Percentiles rank a stretch among this genome's conserved stretches.
Conservation (phyloP, 1,140 invertebrate genomes). For the Proales similis region DNA sequence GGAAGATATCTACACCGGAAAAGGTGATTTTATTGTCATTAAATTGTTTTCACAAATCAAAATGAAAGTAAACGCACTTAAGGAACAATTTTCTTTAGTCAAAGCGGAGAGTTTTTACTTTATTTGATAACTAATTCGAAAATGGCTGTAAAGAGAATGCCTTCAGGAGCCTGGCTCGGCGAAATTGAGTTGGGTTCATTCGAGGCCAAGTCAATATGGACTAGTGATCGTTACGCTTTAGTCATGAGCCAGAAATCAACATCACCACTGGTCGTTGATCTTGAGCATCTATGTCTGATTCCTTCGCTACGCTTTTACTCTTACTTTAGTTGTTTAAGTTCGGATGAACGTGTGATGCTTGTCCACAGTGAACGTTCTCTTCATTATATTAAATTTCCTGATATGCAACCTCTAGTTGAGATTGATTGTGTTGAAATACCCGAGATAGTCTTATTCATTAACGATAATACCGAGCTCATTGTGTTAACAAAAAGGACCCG, state of each 20-base stretch:
- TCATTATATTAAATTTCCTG: conserved; percentile 6
- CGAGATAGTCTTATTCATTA: conserved; percentile 20
- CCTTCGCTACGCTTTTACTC: conserved; percentile 6
- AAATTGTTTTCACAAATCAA: not conserved
- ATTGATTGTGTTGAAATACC: conserved; percentile 28
- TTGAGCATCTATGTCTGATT: not conserved
- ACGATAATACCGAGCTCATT: conserved; percentile 18
- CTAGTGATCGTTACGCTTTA: conserved; percentile 12
- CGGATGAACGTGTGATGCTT: conserved; percentile 16
- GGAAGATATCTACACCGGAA: conserved; percentile 32
- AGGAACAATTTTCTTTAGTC: not conserved
- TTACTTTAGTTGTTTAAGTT: conserved; percentile 27
- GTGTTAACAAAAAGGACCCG: conserved; percentile 26
- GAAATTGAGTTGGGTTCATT: conserved; percentile 24
- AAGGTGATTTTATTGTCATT: not conserved
- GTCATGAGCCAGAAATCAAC: conserved; percentile 18
- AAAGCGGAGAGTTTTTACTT: conserved; percentile 33
- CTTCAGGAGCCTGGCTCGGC: conserved; percentile 7
- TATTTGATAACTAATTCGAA: conserved; percentile 32
- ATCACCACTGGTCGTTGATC: conserved; percentile 19
- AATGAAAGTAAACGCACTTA: not conserved
- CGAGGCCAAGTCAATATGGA: conserved; percentile 15
- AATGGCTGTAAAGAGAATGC: conserved; percentile 12
- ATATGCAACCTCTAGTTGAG: conserved; percentile 7
- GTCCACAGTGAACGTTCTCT: conserved; percentile 24